phyloP scores from a whole-genome alignment of 2,797 vertebrate species.

The Danio albolineatus region DNA sequence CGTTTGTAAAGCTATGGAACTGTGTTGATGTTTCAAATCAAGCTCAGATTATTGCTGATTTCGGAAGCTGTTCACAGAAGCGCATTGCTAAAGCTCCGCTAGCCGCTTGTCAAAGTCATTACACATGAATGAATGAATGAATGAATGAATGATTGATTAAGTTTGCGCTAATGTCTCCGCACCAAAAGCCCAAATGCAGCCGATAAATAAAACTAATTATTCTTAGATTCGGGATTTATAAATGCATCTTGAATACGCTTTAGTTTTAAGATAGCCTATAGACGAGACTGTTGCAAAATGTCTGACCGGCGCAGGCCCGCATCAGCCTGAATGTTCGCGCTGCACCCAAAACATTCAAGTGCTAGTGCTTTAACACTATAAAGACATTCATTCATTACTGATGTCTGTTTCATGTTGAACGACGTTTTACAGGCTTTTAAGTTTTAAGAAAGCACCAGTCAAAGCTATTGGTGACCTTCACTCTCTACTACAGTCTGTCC shows the following conservation, averaged over 20 bases:
- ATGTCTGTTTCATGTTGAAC: not conserved
- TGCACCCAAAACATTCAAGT: not conserved
- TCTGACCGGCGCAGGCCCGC: conserved; percentile 32
- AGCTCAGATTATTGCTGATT: conserved; percentile 1
- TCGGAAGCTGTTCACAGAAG: conserved; percentile 67
- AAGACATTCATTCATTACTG: not conserved
- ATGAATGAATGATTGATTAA: not conserved
- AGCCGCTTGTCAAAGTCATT: conserved; percentile 36
- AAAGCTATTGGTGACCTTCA: conserved; percentile 34
- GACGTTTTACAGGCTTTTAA: not conserved
- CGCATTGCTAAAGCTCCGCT: not conserved
- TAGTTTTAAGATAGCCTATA: not conserved
- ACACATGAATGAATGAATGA: conserved; percentile 18
- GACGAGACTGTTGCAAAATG: conserved; percentile 46
- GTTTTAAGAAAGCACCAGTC: not conserved
- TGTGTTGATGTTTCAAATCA: too few relatives aligned
- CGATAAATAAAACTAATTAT: too few relatives aligned
- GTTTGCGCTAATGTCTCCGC: not conserved
- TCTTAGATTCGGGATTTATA: fast-evolving
- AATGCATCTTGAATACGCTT: not conserved
- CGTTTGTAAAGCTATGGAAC: not conserved
- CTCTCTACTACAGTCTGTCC: not conserved
- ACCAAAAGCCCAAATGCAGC: not conserved
- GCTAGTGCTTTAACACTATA: not conserved
- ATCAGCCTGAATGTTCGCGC: not conserved